These are phyloP conservation scores for Leptatherina wallacei DNA, from an alignment of 2,797 vertebrate species.

Conservation along the genomic window DNA sequence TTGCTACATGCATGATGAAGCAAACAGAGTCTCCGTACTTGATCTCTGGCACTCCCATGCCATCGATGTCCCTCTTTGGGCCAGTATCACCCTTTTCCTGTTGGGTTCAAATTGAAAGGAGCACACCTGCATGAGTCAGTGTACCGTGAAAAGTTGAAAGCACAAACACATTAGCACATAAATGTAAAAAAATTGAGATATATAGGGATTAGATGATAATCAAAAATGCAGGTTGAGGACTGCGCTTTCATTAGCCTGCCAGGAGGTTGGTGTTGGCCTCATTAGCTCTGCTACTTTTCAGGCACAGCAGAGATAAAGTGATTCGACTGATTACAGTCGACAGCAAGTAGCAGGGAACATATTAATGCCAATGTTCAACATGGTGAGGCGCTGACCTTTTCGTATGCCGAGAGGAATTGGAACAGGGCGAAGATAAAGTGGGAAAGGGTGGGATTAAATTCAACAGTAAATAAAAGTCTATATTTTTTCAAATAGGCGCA, in stretches of 20 bases:
- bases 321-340: constrained; percentile 51
- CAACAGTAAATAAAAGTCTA: constrained; percentile 4
- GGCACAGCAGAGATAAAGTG: constrained; percentile 52
- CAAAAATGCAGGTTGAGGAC: constrained; percentile 26
- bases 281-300: constrained; percentile 59
- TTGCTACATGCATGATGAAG: constrained; percentile 92
- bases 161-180: neutral
- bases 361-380: constrained; percentile 58
- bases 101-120: constrained; percentile 32
- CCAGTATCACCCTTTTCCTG: constrained; percentile 93
- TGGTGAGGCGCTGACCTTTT: constrained; percentile 54
- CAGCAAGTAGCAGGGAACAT: constrained; percentile 48
- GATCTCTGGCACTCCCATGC: constrained; percentile 95
- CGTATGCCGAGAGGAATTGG: constrained; percentile 11
- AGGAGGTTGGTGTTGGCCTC: constrained; percentile 45
- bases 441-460: neutral
- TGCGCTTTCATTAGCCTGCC: constrained; percentile 37
- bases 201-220: constrained; percentile 43
- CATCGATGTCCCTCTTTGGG: constrained; percentile 93
- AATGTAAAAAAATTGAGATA: constrained; percentile 46
- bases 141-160: neutral
- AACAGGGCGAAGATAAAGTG: neutral
- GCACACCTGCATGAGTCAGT: constrained; percentile 18
- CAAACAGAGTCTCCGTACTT: constrained; percentile 97
- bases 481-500: constrained; percentile 17